Evolutionary conservation across 1,140 invertebrate species (phyloP).

Genomic region (Scaptomyza hsui): DNA sequence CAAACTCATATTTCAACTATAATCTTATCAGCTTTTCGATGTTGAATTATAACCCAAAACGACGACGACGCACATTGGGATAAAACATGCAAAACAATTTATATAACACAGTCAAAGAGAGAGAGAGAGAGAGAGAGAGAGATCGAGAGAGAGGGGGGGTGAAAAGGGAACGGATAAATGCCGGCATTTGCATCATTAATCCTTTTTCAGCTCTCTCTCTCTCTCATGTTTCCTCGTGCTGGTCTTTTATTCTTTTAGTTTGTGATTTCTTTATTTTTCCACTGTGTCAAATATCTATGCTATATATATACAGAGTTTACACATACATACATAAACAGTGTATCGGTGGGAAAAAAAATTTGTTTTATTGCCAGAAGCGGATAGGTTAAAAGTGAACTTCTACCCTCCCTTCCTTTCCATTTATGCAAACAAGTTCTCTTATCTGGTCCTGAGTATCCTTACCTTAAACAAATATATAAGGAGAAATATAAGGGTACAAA

Average conservation of each 20-base stretch:
- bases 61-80: background rate
- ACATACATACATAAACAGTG: background rate
- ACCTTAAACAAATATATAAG: too few species aligned
- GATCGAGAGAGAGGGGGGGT: background rate
- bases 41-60: slow-evolving; percentile 62
- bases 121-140: background rate
- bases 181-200: slow-evolving; percentile 47
- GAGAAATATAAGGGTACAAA: too few species aligned
- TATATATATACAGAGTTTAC: background rate
- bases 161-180: background rate
- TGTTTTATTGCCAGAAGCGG: slow-evolving; percentile 63
- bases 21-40: slow-evolving; percentile 75
- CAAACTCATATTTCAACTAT: slow-evolving; percentile 71
- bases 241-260: slow-evolving; percentile 2
- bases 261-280: slow-evolving; percentile 35
- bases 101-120: too few species aligned
- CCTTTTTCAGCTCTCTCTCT: too few species aligned
- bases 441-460: background rate
- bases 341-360: slow-evolving; percentile 46
- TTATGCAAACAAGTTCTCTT: slow-evolving; percentile 60
- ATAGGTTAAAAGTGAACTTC: too few species aligned
- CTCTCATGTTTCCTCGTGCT: slow-evolving; percentile 31
- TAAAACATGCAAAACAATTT: too few species aligned
- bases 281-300: slow-evolving; percentile 11
- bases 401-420: too few species aligned